Conservation (phyloP, 2,113 vertebrate genomes). For the Acanthisitta chloris region DNA sequence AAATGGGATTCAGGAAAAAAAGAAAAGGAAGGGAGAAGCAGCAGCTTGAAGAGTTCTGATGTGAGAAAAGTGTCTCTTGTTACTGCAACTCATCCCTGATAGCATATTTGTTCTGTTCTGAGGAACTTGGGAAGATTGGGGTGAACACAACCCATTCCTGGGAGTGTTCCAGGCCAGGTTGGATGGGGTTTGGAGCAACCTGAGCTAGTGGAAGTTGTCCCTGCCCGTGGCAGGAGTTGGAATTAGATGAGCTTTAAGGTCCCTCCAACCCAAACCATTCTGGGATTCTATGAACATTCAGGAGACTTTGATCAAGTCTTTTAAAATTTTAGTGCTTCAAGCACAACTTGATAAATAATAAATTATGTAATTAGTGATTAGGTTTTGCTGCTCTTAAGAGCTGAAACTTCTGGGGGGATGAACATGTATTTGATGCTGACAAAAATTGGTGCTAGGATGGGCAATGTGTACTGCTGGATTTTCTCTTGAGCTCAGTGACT, state of each 20-base stretch:
- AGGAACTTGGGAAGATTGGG: background rate
- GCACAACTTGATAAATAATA: background rate
- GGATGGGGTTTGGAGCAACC: background rate
- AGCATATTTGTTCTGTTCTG: background rate
- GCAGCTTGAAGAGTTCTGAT: background rate
- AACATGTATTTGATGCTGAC: background rate
- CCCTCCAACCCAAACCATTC: background rate
- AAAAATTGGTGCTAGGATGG: background rate
- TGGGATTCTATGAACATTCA: background rate
- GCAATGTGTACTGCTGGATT: rapidly evolving
- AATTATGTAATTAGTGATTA: background rate
- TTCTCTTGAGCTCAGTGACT: background rate
- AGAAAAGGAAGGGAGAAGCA: background rate
- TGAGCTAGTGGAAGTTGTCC: background rate
- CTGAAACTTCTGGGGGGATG: background rate
- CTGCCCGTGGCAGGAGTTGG: background rate
- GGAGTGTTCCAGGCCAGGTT: background rate
- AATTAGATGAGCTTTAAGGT: background rate
- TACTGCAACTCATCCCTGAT: background rate
- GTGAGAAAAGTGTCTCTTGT: background rate
- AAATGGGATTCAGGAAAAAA: background rate
- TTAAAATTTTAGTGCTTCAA: background rate
- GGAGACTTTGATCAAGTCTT: background rate
- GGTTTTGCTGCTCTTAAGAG: background rate
- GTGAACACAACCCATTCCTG: background rate